Evolutionary conservation across 1,140 invertebrate species (phyloP), one percentile per base, ranked within the genome.

Genomic region (Drosophila nigrodunni): DNA sequence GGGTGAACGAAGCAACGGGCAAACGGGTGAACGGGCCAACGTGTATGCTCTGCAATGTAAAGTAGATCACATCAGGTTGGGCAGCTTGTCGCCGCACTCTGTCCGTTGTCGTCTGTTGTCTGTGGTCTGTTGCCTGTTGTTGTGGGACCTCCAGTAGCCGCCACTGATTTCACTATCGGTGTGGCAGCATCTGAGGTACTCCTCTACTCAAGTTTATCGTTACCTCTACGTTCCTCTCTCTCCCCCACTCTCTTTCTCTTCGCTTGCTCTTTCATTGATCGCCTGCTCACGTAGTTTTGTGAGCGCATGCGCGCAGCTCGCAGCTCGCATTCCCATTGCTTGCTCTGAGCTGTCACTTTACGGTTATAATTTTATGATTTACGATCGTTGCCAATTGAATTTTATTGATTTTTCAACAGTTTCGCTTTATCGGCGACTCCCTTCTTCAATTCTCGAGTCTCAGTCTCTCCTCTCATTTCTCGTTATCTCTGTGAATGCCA

Each of bases 281-380:
- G 41, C 13, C 72, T 50, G 52, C 72, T 74, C 72, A 74, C 72
- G 72, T 74, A 74, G 37, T 11, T 74, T 30, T 58, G 72, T 74
- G 72, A 61, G 72, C 57, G 66, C 66, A 70, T 62, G 57, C 62
- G 37, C 55, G 60, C 60, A 52, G 60, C 25, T 64, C 59, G 11
- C 46, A 75, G 54, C 25, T 78, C 68, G 85, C 80, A 89, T 88
- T 89, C 86, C 85, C 86, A 89, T 70, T 65, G 85, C 80, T 76
- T 88, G 80, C 83, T 87, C 85, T 78, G 76, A 90, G 82, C 87
- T 90, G 87, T 90, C 87, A 90, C 87, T 90, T 90, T 90, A 90
- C 87, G 87, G 87, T 90, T 90, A 90, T 90, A 89, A 90, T 78
- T 90, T 90, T 90, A 90, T 90, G 87, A 90, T 90, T 90, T 90